Percentiles rank a stretch among this genome's conserved stretches.
phyloP scores from a whole-genome alignment of 1,140 invertebrate genomes.

The Oryzaephilus surinamensis region DNA sequence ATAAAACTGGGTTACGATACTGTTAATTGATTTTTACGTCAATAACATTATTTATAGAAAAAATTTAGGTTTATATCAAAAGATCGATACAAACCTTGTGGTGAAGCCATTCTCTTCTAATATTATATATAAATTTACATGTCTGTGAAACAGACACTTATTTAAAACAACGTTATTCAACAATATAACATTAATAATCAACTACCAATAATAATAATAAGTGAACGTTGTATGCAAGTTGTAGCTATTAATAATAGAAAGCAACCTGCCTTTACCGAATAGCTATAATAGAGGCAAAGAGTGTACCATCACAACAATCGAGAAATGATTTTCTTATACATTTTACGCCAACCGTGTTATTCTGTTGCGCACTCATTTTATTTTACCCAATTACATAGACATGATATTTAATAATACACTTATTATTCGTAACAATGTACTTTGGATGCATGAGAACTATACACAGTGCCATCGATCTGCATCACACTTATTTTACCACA shows the following conservation, averaged over 20 bases:
- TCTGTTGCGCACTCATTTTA: slow-evolving; percentile 16
- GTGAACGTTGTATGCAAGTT: slow-evolving; percentile 9
- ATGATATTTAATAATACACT: slow-evolving; percentile 23
- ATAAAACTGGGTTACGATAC: too few species aligned
- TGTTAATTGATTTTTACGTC: too few species aligned
- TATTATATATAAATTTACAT: too few species aligned
- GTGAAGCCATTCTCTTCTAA: too few species aligned
- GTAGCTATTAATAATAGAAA: slow-evolving; percentile 13
- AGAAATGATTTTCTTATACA: too few species aligned
- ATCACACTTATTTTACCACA: too few species aligned
- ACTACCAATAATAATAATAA: slow-evolving; percentile 10
- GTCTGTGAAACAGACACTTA: slow-evolving; percentile 7
- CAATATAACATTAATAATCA: slow-evolving; percentile 12
- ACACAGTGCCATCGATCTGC: too few species aligned
- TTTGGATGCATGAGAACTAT: slow-evolving; percentile 8
- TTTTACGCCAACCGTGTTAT: slow-evolving; percentile 17
- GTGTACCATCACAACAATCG: too few species aligned
- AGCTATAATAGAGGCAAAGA: background rate
- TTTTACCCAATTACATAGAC: slow-evolving; percentile 21
- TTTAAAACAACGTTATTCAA: slow-evolving; percentile 9
- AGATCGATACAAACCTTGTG: too few species aligned
- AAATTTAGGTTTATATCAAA: too few species aligned
- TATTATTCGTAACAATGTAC: slow-evolving; percentile 7
- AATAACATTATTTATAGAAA: too few species aligned
- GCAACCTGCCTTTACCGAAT: slow-evolving; percentile 9